Evolutionary conservation across 1,140 invertebrate species (phyloP), one percentile per base, ranked within the genome.

Genomic region (Lepidurus arcticus): DNA sequence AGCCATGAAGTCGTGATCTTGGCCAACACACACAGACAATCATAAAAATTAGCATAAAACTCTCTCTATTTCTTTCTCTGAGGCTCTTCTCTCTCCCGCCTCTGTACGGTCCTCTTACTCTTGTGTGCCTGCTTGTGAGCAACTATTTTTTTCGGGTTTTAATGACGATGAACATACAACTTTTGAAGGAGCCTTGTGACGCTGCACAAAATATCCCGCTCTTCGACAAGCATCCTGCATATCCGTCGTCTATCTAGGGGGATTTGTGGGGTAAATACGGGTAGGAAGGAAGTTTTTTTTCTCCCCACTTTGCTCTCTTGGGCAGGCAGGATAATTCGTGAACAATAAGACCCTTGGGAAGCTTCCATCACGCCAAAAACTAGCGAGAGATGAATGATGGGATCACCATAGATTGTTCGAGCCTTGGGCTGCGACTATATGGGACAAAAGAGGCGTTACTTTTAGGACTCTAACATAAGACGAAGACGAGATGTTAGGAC

Each of bases 41-140:
- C 53, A 16, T 65, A 65, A 65, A 65, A 65, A 65, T 65, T 65
- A 65, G 53, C 53, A 65, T 65, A 65, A 9, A 65, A 65, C 53
- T 65, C 53, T 47, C 45, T 47, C 45, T 65, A 13, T 65, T 21
- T 13, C 53, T 13, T 21, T 65, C 53, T 1, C 53, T 65, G 16
- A 16, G 21, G 9, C 21, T 65, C 21, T 65, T 65, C 53, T 65
- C 53, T 65, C 53, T 65, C 21, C n/a, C 13, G 16, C 53, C 13
- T 21, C 21, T 65, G 16, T 13, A 65, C 9, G 13, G 8, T n/a
- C n/a, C 53, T 65, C 16, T 65, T 65, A 13, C 21, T 21, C 21
- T 65, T 65, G 53, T 65, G 53, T 65, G 53, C 13, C 53, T 65
- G 53, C 53, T 65, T 65, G 53, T 65, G 53, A 65, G 21, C 53